Conservation (phyloP, 1,140 invertebrate genomes). For the Dinothrombium tinctorium region DNA sequence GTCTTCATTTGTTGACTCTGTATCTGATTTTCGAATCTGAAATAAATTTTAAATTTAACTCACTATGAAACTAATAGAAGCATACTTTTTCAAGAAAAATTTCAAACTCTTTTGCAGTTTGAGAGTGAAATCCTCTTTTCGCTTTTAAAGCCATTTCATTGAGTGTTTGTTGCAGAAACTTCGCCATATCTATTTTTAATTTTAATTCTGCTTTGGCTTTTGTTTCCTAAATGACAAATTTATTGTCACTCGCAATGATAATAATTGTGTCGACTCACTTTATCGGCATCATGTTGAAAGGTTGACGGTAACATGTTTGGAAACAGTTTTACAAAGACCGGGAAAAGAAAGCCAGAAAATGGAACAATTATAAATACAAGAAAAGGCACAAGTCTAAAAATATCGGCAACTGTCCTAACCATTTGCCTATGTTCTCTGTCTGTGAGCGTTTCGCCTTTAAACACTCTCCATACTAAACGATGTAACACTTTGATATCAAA, state of each 20-base stretch:
- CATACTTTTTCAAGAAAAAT: slow-evolving; percentile 64
- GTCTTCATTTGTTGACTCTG: slow-evolving; percentile 64
- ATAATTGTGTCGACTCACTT: slow-evolving; percentile 24
- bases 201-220: slow-evolving; percentile 75
- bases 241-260: background rate
- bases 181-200: slow-evolving; percentile 93
- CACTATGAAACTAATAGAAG: slow-evolving; percentile 1
- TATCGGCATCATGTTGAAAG: slow-evolving; percentile 73
- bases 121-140: slow-evolving; percentile 40
- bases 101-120: slow-evolving; percentile 71
- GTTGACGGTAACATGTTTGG: slow-evolving; percentile 93
- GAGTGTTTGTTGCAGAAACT: slow-evolving; percentile 81
- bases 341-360: slow-evolving; percentile 89
- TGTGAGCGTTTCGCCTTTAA: slow-evolving; percentile 58
- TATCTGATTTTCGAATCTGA: slow-evolving; percentile 37
- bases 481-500: slow-evolving; percentile 72
- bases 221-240: slow-evolving; percentile 35
- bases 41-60: slow-evolving; percentile 16
- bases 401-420: slow-evolving; percentile 75
- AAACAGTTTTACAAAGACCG: slow-evolving; percentile 83
- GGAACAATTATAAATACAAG: slow-evolving; percentile 93
- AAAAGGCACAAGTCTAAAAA: slow-evolving; percentile 90
- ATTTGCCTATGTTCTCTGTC: slow-evolving; percentile 72
- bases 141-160: slow-evolving; percentile 71
- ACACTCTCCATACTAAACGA: slow-evolving; percentile 49